These are phyloP conservation scores for Drosophila ananassae DNA, from an alignment of 1,140 invertebrate genomes.

Conservation along the genomic window DNA sequence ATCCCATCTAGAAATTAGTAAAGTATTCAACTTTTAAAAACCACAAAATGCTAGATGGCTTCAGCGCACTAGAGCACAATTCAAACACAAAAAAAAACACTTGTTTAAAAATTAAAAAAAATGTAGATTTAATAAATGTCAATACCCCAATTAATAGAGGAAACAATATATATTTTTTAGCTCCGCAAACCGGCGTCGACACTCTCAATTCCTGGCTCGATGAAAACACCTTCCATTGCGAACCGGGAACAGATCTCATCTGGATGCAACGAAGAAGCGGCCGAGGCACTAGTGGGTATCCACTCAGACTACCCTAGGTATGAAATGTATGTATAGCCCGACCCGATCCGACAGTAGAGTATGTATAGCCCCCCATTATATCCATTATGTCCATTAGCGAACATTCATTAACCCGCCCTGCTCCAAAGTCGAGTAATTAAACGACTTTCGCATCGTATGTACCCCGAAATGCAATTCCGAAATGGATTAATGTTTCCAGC, in stretches of 20 bases:
- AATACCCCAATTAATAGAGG: background rate
- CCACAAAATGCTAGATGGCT: background rate
- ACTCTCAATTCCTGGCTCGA: slow-evolving; percentile 96
- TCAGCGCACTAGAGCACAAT: background rate
- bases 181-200: slow-evolving; percentile 98
- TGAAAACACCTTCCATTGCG: slow-evolving; percentile 92
- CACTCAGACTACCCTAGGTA: slow-evolving; percentile 92
- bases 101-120: background rate
- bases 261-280: slow-evolving; percentile 89
- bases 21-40: slow-evolving; percentile 16
- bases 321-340: slow-evolving; percentile 82
- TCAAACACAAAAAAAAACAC: background rate
- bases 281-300: slow-evolving; percentile 92
- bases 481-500: background rate
- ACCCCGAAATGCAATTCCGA: background rate
- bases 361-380: background rate
- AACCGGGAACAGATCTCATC: slow-evolving; percentile 86
- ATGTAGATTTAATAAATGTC: background rate
- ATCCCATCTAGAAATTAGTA: slow-evolving; percentile 7
- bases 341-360: slow-evolving; percentile 34
- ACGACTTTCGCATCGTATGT: background rate
- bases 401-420: slow-evolving; percentile 29
- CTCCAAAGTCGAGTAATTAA: background rate
- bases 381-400: slow-evolving; percentile 11
- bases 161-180: slow-evolving; percentile 86